A percentile compares a stretch with the other conserved stretches of the same genome.
phyloP scores from a whole-genome alignment of 2,888 invertebrate species.

The Diadegma fenestrale region DNA sequence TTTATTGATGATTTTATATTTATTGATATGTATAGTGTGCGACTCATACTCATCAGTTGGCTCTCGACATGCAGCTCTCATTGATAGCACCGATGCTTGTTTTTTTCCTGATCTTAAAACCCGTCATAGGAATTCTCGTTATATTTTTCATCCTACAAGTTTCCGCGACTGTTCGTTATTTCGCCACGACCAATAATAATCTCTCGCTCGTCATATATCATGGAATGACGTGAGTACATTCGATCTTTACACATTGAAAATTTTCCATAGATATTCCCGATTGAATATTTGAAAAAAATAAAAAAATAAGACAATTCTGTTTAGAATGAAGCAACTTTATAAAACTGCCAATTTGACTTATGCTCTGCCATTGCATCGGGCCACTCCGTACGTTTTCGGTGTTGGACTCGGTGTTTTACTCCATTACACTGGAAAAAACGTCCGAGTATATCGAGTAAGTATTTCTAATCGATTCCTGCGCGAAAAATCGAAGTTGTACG shows the following conservation, averaged over 20 bases:
- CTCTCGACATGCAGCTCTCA: slow-evolving; percentile 91
- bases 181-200: slow-evolving; percentile 87
- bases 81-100: slow-evolving; percentile 88
- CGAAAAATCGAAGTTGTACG: neutral
- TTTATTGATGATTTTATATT: slow-evolving; percentile 28
- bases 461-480: neutral
- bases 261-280: neutral
- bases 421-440: slow-evolving; percentile 84
- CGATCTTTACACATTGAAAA: neutral
- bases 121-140: slow-evolving; percentile 86
- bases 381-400: slow-evolving; percentile 89
- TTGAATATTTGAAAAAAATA: neutral
- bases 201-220: slow-evolving; percentile 89
- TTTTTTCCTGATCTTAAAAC: slow-evolving; percentile 87
- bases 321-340: slow-evolving; percentile 89
- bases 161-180: slow-evolving; percentile 88
- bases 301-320: neutral
- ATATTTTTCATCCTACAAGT: slow-evolving; percentile 87
- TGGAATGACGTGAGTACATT: slow-evolving; percentile 88
- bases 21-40: slow-evolving; percentile 87
- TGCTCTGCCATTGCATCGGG: slow-evolving; percentile 88
- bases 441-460: slow-evolving; percentile 83
- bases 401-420: slow-evolving; percentile 87
- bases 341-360: slow-evolving; percentile 89
- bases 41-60: slow-evolving; percentile 91